phyloP scores from a whole-genome alignment of 2,888 invertebrate genomes.

The Apodemia duryi region DNA sequence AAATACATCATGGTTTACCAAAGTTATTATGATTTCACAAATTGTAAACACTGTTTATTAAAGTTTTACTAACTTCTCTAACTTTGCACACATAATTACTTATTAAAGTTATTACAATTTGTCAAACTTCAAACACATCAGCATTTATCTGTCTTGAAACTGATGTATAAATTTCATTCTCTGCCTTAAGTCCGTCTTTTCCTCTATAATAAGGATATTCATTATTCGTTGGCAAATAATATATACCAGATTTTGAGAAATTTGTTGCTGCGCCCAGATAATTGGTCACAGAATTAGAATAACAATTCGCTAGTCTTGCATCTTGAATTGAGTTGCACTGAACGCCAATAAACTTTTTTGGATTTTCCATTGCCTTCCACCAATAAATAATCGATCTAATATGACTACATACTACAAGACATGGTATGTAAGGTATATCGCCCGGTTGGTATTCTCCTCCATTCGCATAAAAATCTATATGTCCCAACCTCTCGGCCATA shows the following conservation, averaged over 20 bases:
- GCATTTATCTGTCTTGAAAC: constrained; percentile 49
- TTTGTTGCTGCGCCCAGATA: constrained; percentile 54
- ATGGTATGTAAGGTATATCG: constrained; percentile 58
- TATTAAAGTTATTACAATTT: not conserved
- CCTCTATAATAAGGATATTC: constrained; percentile 62
- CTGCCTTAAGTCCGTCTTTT: constrained; percentile 53
- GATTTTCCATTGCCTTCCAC: constrained; percentile 67
- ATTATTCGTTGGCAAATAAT: constrained; percentile 57
- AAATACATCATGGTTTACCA: no score
- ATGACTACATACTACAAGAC: constrained; percentile 61
- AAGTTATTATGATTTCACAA: not conserved
- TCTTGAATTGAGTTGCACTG: constrained; percentile 59
- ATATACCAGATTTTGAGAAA: constrained; percentile 55
- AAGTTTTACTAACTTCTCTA: no score
- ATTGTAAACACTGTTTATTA: constrained; percentile 34
- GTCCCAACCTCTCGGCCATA: constrained; percentile 59
- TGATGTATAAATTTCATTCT: constrained; percentile 58
- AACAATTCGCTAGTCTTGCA: constrained; percentile 59
- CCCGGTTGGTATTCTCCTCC: constrained; percentile 67
- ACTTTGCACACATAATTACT: no score
- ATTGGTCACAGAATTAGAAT: constrained; percentile 49
- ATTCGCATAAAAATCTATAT: constrained; percentile 64
- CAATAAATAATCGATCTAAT: constrained; percentile 52
- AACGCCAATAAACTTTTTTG: constrained; percentile 58
- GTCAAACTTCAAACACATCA: constrained; percentile 39